Conservation (phyloP, 1,140 invertebrate species). For the Bombus breviceps region DNA sequence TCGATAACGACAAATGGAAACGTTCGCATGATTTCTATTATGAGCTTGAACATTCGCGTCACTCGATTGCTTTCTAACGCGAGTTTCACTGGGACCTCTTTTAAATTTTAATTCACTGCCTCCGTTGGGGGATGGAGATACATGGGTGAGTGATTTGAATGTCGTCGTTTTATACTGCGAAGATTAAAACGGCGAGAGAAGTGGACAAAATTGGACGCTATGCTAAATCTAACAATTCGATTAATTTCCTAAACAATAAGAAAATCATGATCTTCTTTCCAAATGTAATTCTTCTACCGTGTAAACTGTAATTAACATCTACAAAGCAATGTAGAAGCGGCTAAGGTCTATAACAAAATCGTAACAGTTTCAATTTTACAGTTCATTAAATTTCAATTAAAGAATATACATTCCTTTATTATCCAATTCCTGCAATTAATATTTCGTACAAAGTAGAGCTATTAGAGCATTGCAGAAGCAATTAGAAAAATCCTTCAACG, state of each 20-base stretch:
- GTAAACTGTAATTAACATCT: not conserved
- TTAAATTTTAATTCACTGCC: not conserved
- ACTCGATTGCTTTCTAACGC: constrained; percentile 8
- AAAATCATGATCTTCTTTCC: not conserved
- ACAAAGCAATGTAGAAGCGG: not conserved
- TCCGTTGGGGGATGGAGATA: not conserved
- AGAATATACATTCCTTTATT: not conserved
- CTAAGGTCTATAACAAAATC: too few relatives aligned
- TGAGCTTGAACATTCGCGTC: not conserved
- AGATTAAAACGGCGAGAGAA: too few relatives aligned
- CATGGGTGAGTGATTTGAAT: not conserved
- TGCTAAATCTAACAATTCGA: too few relatives aligned
- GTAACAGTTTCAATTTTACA: too few relatives aligned
- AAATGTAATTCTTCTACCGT: too few relatives aligned
- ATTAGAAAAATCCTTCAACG: not conserved
- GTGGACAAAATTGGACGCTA: too few relatives aligned
- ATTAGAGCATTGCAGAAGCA: not conserved
- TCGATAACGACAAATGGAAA: not conserved
- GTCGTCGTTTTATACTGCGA: too few relatives aligned
- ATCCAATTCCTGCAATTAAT: not conserved
- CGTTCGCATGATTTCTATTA: not conserved
- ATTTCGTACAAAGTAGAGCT: not conserved
- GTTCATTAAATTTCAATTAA: too few relatives aligned
- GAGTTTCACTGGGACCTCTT: not conserved
- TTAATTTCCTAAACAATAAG: too few relatives aligned